Conservation (phyloP, 1,140 invertebrate genomes). For the Drosophila burlai region DNA sequence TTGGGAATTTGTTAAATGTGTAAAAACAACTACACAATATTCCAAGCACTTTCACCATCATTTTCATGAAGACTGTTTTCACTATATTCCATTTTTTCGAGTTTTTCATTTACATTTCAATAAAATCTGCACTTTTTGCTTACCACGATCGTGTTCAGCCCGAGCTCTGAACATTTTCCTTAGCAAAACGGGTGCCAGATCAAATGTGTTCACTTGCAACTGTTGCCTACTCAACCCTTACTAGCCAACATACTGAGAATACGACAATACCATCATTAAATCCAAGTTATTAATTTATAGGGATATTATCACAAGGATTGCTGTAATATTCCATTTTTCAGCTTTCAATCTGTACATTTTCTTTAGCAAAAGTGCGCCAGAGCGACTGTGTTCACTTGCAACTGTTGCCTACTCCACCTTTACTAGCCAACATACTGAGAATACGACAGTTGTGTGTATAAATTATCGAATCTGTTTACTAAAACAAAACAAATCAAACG, state of each 20-base stretch:
- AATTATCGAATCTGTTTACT: too few relatives aligned
- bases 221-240: conserved; percentile 68
- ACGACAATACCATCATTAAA: conserved; percentile 18
- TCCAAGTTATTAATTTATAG: not conserved
- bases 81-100: too few relatives aligned
- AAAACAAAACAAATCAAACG: not conserved
- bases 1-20: too few relatives aligned
- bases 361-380: conserved; percentile 21
- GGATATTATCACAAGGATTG: not conserved
- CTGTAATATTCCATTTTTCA: not conserved
- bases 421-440: conserved; percentile 74
- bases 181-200: conserved; percentile 48
- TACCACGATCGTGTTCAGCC: conserved; percentile 13
- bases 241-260: conserved; percentile 63
- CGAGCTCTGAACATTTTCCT: conserved; percentile 23
- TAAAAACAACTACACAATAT: not conserved
- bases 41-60: not conserved
- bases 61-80: not conserved
- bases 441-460: not conserved
- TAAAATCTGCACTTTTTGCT: conserved; percentile 38
- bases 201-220: conserved; percentile 74
- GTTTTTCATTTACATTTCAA: conserved; percentile 16
- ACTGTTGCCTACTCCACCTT: conserved; percentile 75
- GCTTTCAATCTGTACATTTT: not conserved
- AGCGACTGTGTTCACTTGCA: conserved; percentile 68